Base-by-base conservation (phyloP, 2,113 vertebrate genomes). In the Neodontobutis hainanensis region DNA sequence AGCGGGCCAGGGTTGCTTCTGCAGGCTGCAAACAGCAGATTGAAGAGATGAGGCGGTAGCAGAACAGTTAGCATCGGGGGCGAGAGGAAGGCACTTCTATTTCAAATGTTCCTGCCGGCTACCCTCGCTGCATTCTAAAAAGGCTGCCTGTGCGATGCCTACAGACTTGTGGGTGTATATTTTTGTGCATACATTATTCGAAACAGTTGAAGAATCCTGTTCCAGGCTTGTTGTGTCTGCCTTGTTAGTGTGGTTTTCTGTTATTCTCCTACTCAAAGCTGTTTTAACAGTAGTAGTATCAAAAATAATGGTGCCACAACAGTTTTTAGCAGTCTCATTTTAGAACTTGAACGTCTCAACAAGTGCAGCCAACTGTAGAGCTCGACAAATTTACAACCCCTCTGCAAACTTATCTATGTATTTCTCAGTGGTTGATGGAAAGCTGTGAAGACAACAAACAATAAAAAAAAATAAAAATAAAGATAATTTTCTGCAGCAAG, bases 1-100 rank as follows among this genome's bases (percentile, higher is more conserved):
- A 82, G 73, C 51, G 9, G 34, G 81, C 66, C 70, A 8, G 71
- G 34, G 43, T 47, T 65, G 72, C 74, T 72, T 47, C 72, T 67
- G 52, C 11, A 52, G 70, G 77, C 78, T 65, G 73, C 62, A 65
- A 68, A 81, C 81, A 69, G 64, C 67, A 83, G 81, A 80, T 75
- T 63, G 81, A 83, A 56, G 73, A 80, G 88, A 84, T 65, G 71
- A 64, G 47, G 73, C 63, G 10, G 48, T 49, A 36, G 78, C 65
- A 74, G 73, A 73, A 43, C 67, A 49, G 61, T 73, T 68, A 68
- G 66, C 72, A 74, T 48, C 35, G n/a, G 58, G 74, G 65, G 43
- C 66, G 67, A 68, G 11, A 70, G 62, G 38, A 77, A 71, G 71
- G 58, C 65, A 55, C 60, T 52, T 5, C 46, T 68, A 61, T 47